Base-by-base conservation (phyloP, 2,888 invertebrate genomes). In the Boloria selene region DNA sequence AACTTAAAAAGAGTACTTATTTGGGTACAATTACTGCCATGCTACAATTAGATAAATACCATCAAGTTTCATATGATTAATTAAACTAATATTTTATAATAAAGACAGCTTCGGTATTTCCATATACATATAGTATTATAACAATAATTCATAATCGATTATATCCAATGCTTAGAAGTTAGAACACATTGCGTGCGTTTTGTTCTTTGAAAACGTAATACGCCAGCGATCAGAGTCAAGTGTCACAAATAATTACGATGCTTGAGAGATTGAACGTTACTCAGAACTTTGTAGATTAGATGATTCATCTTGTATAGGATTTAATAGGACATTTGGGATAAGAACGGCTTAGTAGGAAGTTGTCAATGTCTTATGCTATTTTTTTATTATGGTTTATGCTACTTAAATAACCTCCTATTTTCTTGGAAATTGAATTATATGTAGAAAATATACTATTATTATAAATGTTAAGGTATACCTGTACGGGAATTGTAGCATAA, bases 131-230 rank as follows among this genome's bases (percentile, higher is more conserved):
- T 60, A 64, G 49, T 22, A 64, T 62, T n/a, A 64, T 60, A 31
- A 62, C 60, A 55, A 61, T 62, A 47, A 64, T 58, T 55, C 64
- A 58, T 61, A 54, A 64, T 66, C 13, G 47, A 64, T 54, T 64
- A 66, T 45, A 66, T 45, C 51, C 14, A 44, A 22, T 64, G 61
- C 63, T 53, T 45, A 54, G 65, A 68, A 64, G n/a, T n/a, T n/a
- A n/a, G 60, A 42, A 58, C 51, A 66, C 54, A 18, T 31, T 50
- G 61, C 63, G 65, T 53, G 42, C 22, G 58, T n/a, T 51, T 64
- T 64, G 38, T 55, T 69, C 69, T 63, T 53, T 68, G 70, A 70
- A 71, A 47, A 50, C 62, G 56, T 51, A 64, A 50, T 64, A 45
- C 51, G 58, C n/a, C 65, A 55, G 47, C 54, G 10, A 22, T 14